Evolutionary conservation across 2,888 invertebrate species (phyloP).

Genomic region (Pecten maximus): DNA sequence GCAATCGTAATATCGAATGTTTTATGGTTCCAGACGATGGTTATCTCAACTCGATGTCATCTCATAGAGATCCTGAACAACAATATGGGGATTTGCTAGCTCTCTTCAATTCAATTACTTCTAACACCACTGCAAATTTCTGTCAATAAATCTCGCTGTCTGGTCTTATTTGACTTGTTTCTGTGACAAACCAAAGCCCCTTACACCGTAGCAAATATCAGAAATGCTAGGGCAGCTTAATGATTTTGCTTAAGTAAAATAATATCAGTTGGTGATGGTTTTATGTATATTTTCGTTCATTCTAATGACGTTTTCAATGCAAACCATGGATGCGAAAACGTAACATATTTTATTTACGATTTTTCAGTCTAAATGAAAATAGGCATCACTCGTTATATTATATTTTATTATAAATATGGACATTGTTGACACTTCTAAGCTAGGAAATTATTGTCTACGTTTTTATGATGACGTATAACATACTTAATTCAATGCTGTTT

Average conservation of each 20-base stretch:
- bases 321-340: no score
- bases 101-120: slow-evolving; percentile 9
- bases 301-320: no score
- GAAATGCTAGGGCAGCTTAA: background rate
- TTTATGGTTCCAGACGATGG: slow-evolving; percentile 16
- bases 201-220: background rate
- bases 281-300: no score
- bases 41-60: background rate
- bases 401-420: background rate
- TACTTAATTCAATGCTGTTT: background rate
- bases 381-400: no score
- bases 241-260: background rate
- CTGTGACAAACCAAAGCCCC: background rate
- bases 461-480: background rate
- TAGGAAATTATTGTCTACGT: background rate
- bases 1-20: slow-evolving; percentile 18
- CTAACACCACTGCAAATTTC: background rate
- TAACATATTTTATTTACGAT: no score
- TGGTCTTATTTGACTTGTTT: background rate
- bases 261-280: background rate
- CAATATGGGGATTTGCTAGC: slow-evolving; percentile 3
- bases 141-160: slow-evolving; percentile 16
- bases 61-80: background rate
- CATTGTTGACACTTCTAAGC: background rate
- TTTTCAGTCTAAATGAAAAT: no score